Evolutionary conservation across 2,797 vertebrate genomes (phyloP).

Genomic region (Labroides dimidiatus): DNA sequence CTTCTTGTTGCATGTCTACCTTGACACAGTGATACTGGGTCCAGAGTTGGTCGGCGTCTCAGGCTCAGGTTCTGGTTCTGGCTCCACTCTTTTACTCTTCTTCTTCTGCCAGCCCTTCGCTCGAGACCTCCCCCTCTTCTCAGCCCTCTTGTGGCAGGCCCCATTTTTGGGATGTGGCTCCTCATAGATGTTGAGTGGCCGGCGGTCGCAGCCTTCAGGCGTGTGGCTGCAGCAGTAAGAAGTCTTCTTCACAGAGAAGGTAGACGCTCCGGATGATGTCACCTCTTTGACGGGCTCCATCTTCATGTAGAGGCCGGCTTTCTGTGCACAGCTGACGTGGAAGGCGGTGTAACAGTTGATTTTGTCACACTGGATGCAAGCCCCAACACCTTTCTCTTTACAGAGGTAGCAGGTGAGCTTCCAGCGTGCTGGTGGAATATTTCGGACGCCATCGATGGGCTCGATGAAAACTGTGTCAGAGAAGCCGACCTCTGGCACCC

Average conservation of each 20-base stretch:
- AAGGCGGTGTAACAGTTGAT: slow-evolving; percentile 98
- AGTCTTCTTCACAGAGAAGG: slow-evolving; percentile 97
- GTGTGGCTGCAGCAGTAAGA: slow-evolving; percentile 96
- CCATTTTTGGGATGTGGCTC: slow-evolving; percentile 89
- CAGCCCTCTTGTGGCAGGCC: slow-evolving; percentile 87
- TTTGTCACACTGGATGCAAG: slow-evolving; percentile 98
- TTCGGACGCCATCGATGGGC: slow-evolving; percentile 96
- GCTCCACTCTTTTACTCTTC: slow-evolving; percentile 85
- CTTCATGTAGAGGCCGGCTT: slow-evolving; percentile 95
- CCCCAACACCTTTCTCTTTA: slow-evolving; percentile 94
- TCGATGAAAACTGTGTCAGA: slow-evolving; percentile 98
- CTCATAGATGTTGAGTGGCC: slow-evolving; percentile 93
- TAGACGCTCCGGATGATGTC: slow-evolving; percentile 80
- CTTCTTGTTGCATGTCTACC: slow-evolving; percentile 80
- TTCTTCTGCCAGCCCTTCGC: slow-evolving; percentile 85
- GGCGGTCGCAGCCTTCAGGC: slow-evolving; percentile 90
- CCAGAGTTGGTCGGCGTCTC: slow-evolving; percentile 86
- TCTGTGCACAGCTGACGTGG: slow-evolving; percentile 97
- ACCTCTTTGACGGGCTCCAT: slow-evolving; percentile 97
- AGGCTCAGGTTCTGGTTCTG: slow-evolving; percentile 82
- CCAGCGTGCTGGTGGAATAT: slow-evolving; percentile 97
- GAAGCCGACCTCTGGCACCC: slow-evolving; percentile 99
- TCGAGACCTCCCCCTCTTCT: slow-evolving; percentile 83
- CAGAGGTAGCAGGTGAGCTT: slow-evolving; percentile 98
- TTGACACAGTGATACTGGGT: slow-evolving; percentile 94